phyloP scores from a whole-genome alignment of 1,140 invertebrate genomes.

The Eciton burchellii region DNA sequence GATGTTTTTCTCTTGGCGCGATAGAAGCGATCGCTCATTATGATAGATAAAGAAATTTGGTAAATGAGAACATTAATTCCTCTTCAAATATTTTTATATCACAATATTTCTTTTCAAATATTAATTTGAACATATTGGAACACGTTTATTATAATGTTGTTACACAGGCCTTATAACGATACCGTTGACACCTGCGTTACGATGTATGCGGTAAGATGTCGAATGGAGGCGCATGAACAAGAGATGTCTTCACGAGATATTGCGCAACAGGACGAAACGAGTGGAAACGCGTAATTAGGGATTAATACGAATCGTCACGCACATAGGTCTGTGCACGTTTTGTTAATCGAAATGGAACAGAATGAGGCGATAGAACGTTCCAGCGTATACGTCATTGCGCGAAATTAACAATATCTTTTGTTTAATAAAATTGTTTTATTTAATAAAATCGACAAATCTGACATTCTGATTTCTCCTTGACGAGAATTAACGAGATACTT shows the following conservation, averaged over 20 bases:
- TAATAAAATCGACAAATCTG: not conserved
- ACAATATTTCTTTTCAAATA: no score
- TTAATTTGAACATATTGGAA: not conserved
- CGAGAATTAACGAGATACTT: not conserved
- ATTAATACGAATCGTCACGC: slow-evolving; percentile 48
- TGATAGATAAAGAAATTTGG: not conserved
- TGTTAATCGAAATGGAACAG: not conserved
- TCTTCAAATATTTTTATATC: no score
- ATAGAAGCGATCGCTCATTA: not conserved
- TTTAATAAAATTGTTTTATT: not conserved
- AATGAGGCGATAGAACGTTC: not conserved
- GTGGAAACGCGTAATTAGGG: slow-evolving; percentile 45
- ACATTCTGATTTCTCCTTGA: not conserved
- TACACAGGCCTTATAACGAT: not conserved
- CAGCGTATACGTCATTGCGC: not conserved
- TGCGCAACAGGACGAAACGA: slow-evolving; percentile 35
- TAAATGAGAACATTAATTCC: slow-evolving; percentile 7
- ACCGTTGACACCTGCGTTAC: not conserved
- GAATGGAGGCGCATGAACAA: not conserved
- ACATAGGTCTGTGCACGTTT: slow-evolving; percentile 9
- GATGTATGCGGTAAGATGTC: not conserved
- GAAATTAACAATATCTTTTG: not conserved
- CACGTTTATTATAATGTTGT: not conserved
- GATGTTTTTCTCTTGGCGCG: not conserved
- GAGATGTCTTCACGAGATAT: slow-evolving; percentile 21